Percentiles rank a stretch among this genome's conserved stretches.
Conservation (phyloP, 2,888 invertebrate species). For the Amphiduros pacificus region DNA sequence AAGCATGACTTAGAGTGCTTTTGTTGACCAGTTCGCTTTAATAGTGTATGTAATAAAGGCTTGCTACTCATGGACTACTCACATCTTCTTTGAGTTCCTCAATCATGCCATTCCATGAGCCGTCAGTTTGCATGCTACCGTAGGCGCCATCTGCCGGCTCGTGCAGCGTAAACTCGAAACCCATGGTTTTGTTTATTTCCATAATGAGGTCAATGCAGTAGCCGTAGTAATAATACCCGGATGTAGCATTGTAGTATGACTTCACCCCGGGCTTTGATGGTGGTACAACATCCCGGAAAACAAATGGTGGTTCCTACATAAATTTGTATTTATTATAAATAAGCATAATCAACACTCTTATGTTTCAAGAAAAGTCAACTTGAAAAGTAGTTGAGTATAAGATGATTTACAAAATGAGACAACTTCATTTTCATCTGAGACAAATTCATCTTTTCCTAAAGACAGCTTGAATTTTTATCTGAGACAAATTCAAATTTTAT, state of each 20-base stretch:
- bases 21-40: too few relatives aligned
- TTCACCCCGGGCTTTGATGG: not conserved
- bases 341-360: too few relatives aligned
- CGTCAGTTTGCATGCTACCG: slow-evolving; percentile 78
- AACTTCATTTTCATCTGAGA: not conserved
- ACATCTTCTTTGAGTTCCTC: slow-evolving; percentile 50
- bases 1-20: too few relatives aligned
- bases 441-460: too few relatives aligned
- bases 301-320: slow-evolving; percentile 65
- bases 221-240: slow-evolving; percentile 14
- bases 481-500: not conserved
- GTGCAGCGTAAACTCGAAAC: slow-evolving; percentile 77
- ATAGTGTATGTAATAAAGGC: too few relatives aligned
- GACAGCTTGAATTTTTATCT: too few relatives aligned
- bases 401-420: not conserved
- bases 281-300: slow-evolving; percentile 48
- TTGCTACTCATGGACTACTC: slow-evolving; percentile 2
- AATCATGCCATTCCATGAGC: slow-evolving; percentile 53
- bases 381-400: not conserved
- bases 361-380: not conserved
- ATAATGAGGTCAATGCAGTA: slow-evolving; percentile 74
- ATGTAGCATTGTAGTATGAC: slow-evolving; percentile 14
- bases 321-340: too few relatives aligned
- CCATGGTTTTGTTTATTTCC: slow-evolving; percentile 77
- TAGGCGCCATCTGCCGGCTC: slow-evolving; percentile 80